Evolutionary conservation across 2,888 invertebrate genomes (phyloP), one percentile per base, ranked within the genome.

Genomic region (Meiosimyza platycephala): DNA sequence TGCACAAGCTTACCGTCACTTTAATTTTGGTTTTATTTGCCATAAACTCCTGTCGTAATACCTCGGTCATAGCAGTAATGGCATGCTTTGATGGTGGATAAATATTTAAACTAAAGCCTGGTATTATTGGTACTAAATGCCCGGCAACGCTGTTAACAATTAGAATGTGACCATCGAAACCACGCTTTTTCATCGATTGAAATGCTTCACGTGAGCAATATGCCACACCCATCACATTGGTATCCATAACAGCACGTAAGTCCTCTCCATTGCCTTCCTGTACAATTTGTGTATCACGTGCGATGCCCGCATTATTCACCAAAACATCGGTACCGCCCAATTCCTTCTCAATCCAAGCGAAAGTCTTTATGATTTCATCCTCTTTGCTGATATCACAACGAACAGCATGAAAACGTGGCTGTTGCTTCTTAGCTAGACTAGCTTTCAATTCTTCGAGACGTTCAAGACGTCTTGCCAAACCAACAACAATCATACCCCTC

Each of bases 271-370:
- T 83, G 6, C 73, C 78, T 6, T 78, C 75, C n/a, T 74, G 74
- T 48, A 71, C 64, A 13, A 78, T 71, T 22, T 72, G 18, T 0
- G 75, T 74, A 0, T 64, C 51, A 0, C 76, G 74, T 0, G 76
- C 28, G 6, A 81, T 78, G 3, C 82, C 85, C 0, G 91, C 91
- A 80, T 90, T 90, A 79, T 91, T 91, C 0, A 91, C 81, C 60
- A 91, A 84, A 0, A 92, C 87, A 81, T 90, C 89, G 3, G 89
- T 86, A 1, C 90, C 89, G 0, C 90, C 91, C 1, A 89, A 78
- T 9, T 86, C 81, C 11, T 81, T 76, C 13, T 89, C 87, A 60
- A 90, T 86, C 82, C 83, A 86, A 16, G 82, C 77, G 80, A 91
- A 91, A 66, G 88, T 87, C 9, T 80, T 79, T 28, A 88, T 76